Base-by-base conservation (phyloP, 2,888 invertebrate species). In the Drosophila birchii region DNA sequence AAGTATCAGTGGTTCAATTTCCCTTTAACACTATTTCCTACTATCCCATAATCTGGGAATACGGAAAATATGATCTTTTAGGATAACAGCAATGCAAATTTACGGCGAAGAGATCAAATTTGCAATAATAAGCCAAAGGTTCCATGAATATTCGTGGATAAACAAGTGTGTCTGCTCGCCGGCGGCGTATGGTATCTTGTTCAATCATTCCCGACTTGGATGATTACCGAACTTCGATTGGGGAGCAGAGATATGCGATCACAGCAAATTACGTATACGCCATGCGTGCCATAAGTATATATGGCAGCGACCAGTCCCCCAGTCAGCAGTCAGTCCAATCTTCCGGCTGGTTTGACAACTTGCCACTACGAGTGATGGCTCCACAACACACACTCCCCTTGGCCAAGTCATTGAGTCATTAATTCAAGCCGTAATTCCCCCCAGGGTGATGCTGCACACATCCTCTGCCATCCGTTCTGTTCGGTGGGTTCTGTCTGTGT, bases 341-440 rank as follows among this genome's bases (percentile, higher is more conserved):
- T 51, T 51, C 51, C 51, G 51, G 51, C 51, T 53, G 51, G 51
- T 53, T 53, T 53, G 51, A 53, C 51, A 53, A 36, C 51, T 23
- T 36, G 51, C 51, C 51, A 16, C 51, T 53, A 23, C 51, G 16
- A 53, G 16, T 53, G 51, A 53, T 23, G 23, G 36, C 20, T 53
- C 20, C n/a, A 26, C 26, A 23, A 23, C 34, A 51, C 51, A 51
- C 51, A 44, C 14, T 23, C 44, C 51, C 51, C 34, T 14, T 51
- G 20, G 34, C 51, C 36, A 23, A 36, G 51, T 36, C 36, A 53
- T 23, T 53, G 34, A 23, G 34, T 53, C 51, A 53, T 36, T 53
- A 53, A 51, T 36, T 53, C 20, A 16, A 36, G 6, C 51, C 23
- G 51, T 36, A 53, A 11, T 36, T 53, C 51, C 51, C 51, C 51